A percentile compares a stretch with the other conserved stretches of the same genome.
These are phyloP conservation scores for Enteromius radiatus DNA, from an alignment of 2,797 vertebrate species.

Conservation along the genomic window DNA sequence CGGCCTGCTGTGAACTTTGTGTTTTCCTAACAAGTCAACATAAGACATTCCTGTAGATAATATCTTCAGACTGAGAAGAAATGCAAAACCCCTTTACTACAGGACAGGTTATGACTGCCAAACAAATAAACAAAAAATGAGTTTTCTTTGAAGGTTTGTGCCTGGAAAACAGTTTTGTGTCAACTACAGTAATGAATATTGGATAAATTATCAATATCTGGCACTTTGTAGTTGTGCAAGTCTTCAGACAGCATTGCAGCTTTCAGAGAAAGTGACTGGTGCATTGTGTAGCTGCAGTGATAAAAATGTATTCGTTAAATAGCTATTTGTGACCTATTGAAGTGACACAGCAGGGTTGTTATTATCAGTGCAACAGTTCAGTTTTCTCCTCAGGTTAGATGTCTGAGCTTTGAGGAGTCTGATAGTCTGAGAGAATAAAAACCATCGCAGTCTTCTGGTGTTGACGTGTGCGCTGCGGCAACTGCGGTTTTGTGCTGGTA, in stretches of 20 bases:
- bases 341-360: background rate
- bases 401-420: background rate
- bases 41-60: background rate
- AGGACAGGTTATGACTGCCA: background rate
- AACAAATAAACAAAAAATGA: background rate
- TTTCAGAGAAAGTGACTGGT: background rate
- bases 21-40: background rate
- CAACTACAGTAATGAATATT: background rate
- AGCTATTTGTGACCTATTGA: background rate
- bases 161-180: background rate
- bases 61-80: background rate
- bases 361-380: background rate
- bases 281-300: background rate
- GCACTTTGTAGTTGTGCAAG: background rate
- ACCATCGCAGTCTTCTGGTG: background rate
- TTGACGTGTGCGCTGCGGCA: background rate
- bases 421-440: background rate
- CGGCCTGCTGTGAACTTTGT: background rate
- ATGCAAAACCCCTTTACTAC: background rate
- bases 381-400: background rate
- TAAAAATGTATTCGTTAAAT: background rate
- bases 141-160: background rate
- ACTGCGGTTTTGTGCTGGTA: background rate
- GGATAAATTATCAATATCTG: background rate
- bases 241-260: background rate